A percentile compares a stretch with the other conserved stretches of the same genome.
phyloP scores from a whole-genome alignment of 2,113 vertebrate species.

The Gracilinanus agilis region DNA sequence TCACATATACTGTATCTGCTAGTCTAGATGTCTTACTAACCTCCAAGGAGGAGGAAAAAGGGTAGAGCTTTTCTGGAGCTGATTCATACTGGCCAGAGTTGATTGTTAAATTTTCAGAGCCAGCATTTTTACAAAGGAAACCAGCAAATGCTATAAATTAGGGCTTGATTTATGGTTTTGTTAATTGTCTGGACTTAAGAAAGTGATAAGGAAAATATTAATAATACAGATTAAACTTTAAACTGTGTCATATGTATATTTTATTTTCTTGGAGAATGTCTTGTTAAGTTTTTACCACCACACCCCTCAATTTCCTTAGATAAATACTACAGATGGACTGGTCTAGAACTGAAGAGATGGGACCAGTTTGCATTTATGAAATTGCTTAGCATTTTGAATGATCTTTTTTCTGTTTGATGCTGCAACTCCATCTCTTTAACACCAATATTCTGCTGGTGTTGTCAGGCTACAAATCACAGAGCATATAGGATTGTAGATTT shows the following conservation, averaged over 20 bases:
- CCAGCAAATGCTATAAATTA: neutral
- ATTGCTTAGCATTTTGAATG: neutral
- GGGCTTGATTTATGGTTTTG: neutral
- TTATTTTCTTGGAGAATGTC: no score
- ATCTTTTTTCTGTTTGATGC: neutral
- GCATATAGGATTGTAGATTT: no score
- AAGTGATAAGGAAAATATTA: neutral
- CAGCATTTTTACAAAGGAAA: neutral
- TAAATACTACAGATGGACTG: neutral
- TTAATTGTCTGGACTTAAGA: neutral
- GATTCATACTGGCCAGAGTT: no score
- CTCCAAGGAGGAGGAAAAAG: neutral
- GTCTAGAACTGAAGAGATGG: neutral
- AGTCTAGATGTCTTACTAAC: neutral
- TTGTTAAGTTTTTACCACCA: neutral
- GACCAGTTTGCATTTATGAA: neutral
- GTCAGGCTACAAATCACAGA: neutral
- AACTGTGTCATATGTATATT: neutral
- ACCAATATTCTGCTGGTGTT: no score
- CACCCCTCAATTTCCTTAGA: neutral
- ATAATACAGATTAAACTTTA: neutral
- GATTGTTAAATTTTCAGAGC: no score
- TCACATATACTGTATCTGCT: neutral
- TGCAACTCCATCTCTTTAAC: no score
- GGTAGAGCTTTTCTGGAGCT: neutral